Conservation (phyloP, 2,113 vertebrate species). For the Picathartes gymnocephalus region DNA sequence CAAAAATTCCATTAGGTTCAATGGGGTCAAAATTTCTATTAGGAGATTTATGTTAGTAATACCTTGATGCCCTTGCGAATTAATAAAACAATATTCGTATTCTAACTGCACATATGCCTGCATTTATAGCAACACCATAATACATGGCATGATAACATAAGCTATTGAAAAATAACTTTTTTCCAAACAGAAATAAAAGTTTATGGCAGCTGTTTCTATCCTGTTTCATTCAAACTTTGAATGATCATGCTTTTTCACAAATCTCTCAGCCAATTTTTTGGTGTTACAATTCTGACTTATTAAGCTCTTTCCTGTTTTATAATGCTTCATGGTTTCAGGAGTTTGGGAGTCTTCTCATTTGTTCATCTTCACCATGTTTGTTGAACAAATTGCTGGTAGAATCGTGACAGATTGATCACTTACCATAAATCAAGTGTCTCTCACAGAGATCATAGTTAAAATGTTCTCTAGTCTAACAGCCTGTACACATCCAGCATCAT, state of each 20-base stretch:
- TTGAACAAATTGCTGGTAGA: neutral
- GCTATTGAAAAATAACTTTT: neutral
- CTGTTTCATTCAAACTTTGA: neutral
- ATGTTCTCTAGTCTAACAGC: neutral
- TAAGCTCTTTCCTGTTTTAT: neutral
- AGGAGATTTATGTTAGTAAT: neutral
- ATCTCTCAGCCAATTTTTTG: neutral
- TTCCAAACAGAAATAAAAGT: neutral
- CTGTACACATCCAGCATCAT: neutral
- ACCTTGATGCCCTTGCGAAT: neutral
- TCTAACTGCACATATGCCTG: neutral
- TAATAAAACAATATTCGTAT: neutral
- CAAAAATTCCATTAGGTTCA: neutral
- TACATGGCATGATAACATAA: neutral
- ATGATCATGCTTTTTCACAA: neutral
- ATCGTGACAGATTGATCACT: neutral
- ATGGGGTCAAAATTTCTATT: neutral
- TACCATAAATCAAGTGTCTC: neutral
- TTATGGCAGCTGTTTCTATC: neutral
- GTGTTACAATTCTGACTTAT: neutral
- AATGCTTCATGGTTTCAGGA: neutral
- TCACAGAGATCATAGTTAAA: neutral
- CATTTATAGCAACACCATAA: neutral
- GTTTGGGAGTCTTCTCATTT: neutral
- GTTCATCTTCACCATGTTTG: neutral